Conservation (phyloP, 1,140 invertebrate genomes). For the Drosophila burlai region DNA sequence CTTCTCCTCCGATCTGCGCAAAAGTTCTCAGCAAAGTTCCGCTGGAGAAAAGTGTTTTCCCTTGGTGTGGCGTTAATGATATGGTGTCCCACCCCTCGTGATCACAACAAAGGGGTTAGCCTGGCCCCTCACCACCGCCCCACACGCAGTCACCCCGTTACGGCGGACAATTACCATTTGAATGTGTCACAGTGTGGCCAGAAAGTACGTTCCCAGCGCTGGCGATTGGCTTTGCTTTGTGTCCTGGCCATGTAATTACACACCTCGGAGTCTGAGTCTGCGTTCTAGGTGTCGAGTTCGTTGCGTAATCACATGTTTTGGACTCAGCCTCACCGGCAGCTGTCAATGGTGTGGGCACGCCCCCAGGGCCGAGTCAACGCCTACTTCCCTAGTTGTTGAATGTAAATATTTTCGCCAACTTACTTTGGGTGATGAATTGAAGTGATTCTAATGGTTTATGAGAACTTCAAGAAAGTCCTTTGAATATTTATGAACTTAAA, state of each 20-base stretch:
- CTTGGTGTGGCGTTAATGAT: constrained; percentile 80
- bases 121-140: constrained; percentile 2
- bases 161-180: constrained; percentile 70
- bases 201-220: constrained; percentile 58
- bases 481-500: neutral
- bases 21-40: constrained; percentile 52
- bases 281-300: constrained; percentile 74
- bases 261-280: constrained; percentile 36
- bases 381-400: constrained; percentile 59
- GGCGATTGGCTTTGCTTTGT: constrained; percentile 64
- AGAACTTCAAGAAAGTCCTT: neutral
- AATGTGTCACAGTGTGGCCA: constrained; percentile 75
- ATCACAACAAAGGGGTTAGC: constrained; percentile 42
- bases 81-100: constrained; percentile 60
- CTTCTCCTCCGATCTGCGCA: constrained; percentile 13
- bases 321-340: constrained; percentile 47
- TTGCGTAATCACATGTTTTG: constrained; percentile 79
- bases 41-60: constrained; percentile 68
- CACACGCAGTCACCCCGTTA: constrained; percentile 32
- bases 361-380: constrained; percentile 42
- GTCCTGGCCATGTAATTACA: constrained; percentile 73
- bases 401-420: constrained; percentile 27
- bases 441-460: neutral
- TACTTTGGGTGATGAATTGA: neutral
- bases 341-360: constrained; percentile 45